Base-by-base conservation (phyloP, 2,888 invertebrate species). In the Polietes domitor region DNA sequence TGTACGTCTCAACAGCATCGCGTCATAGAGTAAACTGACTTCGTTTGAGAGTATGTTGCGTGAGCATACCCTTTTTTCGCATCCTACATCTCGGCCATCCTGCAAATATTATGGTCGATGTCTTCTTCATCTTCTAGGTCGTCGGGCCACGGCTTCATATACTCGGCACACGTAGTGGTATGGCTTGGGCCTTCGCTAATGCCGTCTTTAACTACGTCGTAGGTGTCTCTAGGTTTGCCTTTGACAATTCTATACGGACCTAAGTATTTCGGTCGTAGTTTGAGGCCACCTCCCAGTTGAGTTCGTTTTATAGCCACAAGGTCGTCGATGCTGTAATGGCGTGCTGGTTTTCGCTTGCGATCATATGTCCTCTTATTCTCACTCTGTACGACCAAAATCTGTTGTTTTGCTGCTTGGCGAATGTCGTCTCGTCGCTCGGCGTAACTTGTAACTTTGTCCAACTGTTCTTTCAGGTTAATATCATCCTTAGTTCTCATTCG, bases 401-500 rank as follows among this genome's bases (percentile, higher is more conserved):
- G 70, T 15, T 79, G 4, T 37, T 79, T 79, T 9, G 85, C 77
- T 1, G 61, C 19, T 37, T 55, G 37, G 17, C 85, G 63, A 1
- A 53, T 37, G 10, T 82, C 50, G 2, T 41, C n/a, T 58, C 83
- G 32, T n/a, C 76, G 74, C 15, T 85, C 53, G n/a, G 73, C n/a
- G 24, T 82, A 83, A 5, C 43, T 15, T 10, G 2, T 24, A 26
- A 84, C 26, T 17, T 79, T 28, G 10, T 85, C 78, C 19, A 86
- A 78, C 3, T 85, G 41, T 12, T 80, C 21, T 37, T 76, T 79
- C 21, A 80, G 32, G 2, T 75, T 55, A 0, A 71, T 6, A 28
- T 85, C 80, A n/a, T 83, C 78, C n/a, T 61, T 43, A 3, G 78
- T 68, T 15, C 77, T 61, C 80, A 85, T 86, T 75, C 47, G 76